Evolutionary conservation across 1,140 invertebrate genomes (phyloP).

Genomic region (Agraylea sexmaculata): DNA sequence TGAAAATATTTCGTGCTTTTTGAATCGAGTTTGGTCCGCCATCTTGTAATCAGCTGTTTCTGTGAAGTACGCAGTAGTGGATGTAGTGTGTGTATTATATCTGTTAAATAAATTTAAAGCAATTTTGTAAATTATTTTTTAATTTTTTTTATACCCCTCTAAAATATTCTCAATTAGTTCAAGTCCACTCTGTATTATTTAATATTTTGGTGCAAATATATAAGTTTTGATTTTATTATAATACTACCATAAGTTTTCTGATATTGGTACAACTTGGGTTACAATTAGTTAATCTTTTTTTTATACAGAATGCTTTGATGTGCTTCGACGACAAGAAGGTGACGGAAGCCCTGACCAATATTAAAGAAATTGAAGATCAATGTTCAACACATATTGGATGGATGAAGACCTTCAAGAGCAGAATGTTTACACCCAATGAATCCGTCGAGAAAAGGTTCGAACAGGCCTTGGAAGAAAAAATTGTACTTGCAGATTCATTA

Average conservation of each 20-base stretch:
- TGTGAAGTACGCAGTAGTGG: no score
- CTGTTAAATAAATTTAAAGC: constrained; percentile 3
- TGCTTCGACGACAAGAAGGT: constrained; percentile 61
- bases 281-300: no score
- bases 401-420: constrained; percentile 43
- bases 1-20: no score
- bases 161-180: not conserved
- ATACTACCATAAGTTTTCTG: constrained; percentile 2
- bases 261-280: no score
- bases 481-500: constrained; percentile 52
- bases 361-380: constrained; percentile 52
- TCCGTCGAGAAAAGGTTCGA: constrained; percentile 25
- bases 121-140: not conserved
- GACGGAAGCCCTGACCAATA: constrained; percentile 41
- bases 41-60: no score
- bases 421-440: constrained; percentile 33
- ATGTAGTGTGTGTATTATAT: no score
- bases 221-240: constrained; percentile 5
- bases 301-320: constrained; percentile 55
- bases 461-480: constrained; percentile 49
- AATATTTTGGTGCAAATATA: constrained; percentile 6
- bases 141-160: no score
- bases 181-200: not conserved
- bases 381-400: constrained; percentile 46
- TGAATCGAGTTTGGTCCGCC: no score